phyloP scores from a whole-genome alignment of 2,113 vertebrate species.

The Smithornis capensis region DNA sequence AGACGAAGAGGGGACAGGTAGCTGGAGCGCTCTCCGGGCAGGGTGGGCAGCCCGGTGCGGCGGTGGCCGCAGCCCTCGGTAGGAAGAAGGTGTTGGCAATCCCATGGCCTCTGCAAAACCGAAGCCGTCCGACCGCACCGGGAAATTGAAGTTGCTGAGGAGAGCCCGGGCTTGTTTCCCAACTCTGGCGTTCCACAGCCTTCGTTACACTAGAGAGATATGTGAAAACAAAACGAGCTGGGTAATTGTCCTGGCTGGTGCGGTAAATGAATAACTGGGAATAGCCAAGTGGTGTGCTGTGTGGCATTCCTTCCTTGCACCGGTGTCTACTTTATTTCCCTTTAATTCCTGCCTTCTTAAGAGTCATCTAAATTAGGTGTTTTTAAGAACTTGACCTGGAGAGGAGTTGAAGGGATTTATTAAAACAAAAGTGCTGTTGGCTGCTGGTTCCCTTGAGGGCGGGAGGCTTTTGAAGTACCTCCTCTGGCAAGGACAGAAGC shows the following conservation, averaged over 20 bases:
- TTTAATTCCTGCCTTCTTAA: background rate
- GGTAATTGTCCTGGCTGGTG: background rate
- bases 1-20: background rate
- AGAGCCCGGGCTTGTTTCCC: background rate
- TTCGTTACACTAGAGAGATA: background rate
- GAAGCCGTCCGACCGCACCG: background rate
- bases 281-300: fast-evolving
- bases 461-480: background rate
- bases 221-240: background rate
- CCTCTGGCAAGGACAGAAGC: background rate
- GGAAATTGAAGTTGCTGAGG: background rate
- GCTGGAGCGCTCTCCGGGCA: background rate
- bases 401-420: background rate
- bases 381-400: background rate
- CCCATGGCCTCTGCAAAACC: background rate
- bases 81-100: background rate
- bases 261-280: background rate
- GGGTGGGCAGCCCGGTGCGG: background rate
- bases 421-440: background rate
- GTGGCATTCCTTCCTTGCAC: background rate
- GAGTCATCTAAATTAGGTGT: background rate
- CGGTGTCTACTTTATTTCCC: background rate
- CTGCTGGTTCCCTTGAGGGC: background rate
- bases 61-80: background rate
- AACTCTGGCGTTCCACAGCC: background rate